A percentile compares a stretch with the other conserved stretches of the same genome.
Conservation (phyloP, 2,888 invertebrate genomes). For the Polia nebulosa region DNA sequence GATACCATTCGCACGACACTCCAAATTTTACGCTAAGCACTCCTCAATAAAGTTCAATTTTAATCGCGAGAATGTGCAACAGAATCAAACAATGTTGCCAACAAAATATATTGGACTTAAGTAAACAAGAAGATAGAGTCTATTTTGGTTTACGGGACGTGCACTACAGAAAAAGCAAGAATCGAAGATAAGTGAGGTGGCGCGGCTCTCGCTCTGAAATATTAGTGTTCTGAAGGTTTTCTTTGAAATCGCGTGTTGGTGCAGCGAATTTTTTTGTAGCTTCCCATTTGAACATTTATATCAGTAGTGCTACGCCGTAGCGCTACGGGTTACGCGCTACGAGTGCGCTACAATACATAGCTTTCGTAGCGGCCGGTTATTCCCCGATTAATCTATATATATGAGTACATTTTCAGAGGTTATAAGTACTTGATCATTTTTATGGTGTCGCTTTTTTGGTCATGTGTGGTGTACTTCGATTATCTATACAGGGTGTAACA, state of each 20-base stretch:
- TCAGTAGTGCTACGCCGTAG: conserved; percentile 53
- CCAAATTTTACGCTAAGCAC: conserved; percentile 67
- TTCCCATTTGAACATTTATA: conserved; percentile 71
- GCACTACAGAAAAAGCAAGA: conserved; percentile 70
- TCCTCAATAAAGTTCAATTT: conserved; percentile 68
- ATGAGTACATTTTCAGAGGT: too few relatives aligned
- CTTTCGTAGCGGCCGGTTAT: conserved; percentile 38
- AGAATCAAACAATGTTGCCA: conserved; percentile 70
- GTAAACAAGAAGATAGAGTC: conserved; percentile 53
- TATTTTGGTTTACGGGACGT: conserved; percentile 53
- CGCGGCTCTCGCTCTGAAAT: conserved; percentile 81
- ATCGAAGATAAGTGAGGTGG: conserved; percentile 85
- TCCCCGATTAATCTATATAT: conserved; percentile 33
- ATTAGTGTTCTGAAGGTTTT: conserved; percentile 85
- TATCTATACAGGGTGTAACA: too few relatives aligned
- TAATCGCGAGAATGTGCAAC: conserved; percentile 54
- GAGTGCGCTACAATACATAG: conserved; percentile 45
- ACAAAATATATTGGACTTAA: conserved; percentile 68
- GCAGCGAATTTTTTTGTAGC: conserved; percentile 75
- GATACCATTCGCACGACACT: conserved; percentile 65
- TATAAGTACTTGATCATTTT: neutral
- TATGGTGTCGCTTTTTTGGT: neutral
- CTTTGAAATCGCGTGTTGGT: conserved; percentile 78
- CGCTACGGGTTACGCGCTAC: conserved; percentile 26
- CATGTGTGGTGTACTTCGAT: neutral